Base-by-base conservation (phyloP, 2,888 invertebrate species). In the Schizotus pectinicornis region DNA sequence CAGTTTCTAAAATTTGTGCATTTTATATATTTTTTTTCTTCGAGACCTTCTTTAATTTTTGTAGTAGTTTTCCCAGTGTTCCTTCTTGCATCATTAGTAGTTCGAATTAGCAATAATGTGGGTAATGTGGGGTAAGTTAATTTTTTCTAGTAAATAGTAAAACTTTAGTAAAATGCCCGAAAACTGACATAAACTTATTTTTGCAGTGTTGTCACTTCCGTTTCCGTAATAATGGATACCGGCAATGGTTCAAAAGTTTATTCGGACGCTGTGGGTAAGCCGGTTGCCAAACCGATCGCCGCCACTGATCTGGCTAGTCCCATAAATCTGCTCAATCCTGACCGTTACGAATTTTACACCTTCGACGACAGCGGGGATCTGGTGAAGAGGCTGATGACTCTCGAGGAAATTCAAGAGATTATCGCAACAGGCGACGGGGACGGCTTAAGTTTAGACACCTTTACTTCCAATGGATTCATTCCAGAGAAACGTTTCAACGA, bases 301-400 rank as follows among this genome's bases (percentile, higher is more conserved):
- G 86, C 85, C 38, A 81, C 86, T 5, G 85, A 88, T 61, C 84
- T 89, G 1, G 89, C 89, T n/a, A 92, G 92, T 60, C 93, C 93
- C 0, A 91, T 90, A 0, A 87, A 88, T 69, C 81, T 94, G 0
- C 79, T 93, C 5, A 89, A 89, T 64, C 94, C 93, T 1, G 93
- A 93, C 74, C 84, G 89, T 73, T 93, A 93, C 76, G 92, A 93
- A 74, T 94, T 93, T 77, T 93, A 92, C 75, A 92, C 93, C 0
- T 91, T 93, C 71, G 90, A 93, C 71, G 91, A 92, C 71, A 87
- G 88, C 53, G 93, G 93, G 8, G 91, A 93, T 71, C 82, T 93
- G 13, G 88, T 93, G 0, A 92, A 91, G 72, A 84, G 90, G 58
- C 82, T 92, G 32, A 94, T 94, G 93, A 92, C 92, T 6, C 80